Percentiles rank a stretch among this genome's conserved stretches.
Evolutionary conservation across 2,888 invertebrate species (phyloP).

Genomic region (Lordiphosa fenestrarum): DNA sequence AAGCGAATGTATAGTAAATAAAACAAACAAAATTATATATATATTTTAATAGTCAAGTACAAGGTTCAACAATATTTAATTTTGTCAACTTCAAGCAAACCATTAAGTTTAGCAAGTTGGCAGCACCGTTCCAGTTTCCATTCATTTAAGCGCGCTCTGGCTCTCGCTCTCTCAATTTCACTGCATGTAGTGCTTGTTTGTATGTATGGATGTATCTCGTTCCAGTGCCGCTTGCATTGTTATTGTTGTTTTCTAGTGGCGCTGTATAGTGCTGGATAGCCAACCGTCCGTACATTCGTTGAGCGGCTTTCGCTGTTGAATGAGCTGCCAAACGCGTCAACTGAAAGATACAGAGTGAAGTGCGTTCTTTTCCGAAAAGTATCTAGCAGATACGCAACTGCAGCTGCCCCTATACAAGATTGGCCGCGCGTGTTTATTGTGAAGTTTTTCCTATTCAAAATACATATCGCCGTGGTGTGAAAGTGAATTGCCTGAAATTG

Average conservation of each 20-base stretch:
- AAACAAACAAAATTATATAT: not conserved
- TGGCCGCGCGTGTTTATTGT: slow-evolving; percentile 50
- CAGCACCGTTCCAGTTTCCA: slow-evolving; percentile 31
- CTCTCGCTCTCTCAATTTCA: slow-evolving; percentile 3
- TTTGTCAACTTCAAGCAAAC: too few species aligned
- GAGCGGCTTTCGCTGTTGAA: slow-evolving; percentile 72
- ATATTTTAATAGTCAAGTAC: not conserved
- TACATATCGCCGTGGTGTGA: slow-evolving; percentile 53
- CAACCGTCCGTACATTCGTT: slow-evolving; percentile 51
- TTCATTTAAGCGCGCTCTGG: slow-evolving; percentile 20
- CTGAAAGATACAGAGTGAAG: slow-evolving; percentile 13
- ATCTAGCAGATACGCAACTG: slow-evolving; percentile 52
- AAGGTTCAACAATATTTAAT: not conserved
- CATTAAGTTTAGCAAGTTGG: slow-evolving; percentile 4
- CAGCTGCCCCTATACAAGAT: slow-evolving; percentile 43
- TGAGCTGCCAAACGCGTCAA: slow-evolving; percentile 44
- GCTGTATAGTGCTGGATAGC: slow-evolving; percentile 19
- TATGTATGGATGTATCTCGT: not conserved
- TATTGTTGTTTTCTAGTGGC: slow-evolving; percentile 24
- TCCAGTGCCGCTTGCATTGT: slow-evolving; percentile 26
- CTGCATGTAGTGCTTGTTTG: not conserved
- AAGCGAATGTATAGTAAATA: not conserved
- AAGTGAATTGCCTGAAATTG: slow-evolving; percentile 51
- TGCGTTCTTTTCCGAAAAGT: slow-evolving; percentile 15
- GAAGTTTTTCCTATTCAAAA: slow-evolving; percentile 29